phyloP scores from a whole-genome alignment of 2,888 invertebrate genomes.

The Oscheius sp. region DNA sequence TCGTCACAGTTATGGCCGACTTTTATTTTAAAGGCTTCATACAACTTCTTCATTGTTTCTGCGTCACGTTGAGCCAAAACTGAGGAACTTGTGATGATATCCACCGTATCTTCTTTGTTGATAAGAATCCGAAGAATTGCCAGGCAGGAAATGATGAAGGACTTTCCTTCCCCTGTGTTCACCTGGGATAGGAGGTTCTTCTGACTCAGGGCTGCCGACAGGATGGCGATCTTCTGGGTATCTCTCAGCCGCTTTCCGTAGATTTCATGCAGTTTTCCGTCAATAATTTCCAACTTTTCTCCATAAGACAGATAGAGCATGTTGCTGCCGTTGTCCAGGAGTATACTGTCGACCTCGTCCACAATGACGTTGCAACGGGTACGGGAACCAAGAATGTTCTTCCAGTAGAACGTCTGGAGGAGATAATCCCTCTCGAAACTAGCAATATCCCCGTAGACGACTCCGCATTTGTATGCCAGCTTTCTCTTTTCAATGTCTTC shows the following conservation, averaged over 20 bases:
- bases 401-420: slow-evolving; percentile 68
- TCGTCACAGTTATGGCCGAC: slow-evolving; percentile 65
- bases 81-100: slow-evolving; percentile 70
- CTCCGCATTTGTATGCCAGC: slow-evolving; percentile 62
- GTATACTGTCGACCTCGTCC: slow-evolving; percentile 73
- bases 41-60: slow-evolving; percentile 52
- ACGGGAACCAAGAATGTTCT: slow-evolving; percentile 65
- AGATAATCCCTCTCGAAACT: slow-evolving; percentile 70
- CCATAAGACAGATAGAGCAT: slow-evolving; percentile 71
- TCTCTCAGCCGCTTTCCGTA: no score
- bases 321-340: slow-evolving; percentile 71
- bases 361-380: slow-evolving; percentile 68
- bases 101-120: slow-evolving; percentile 40
- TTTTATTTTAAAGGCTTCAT: slow-evolving; percentile 54
- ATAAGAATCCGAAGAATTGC: background rate
- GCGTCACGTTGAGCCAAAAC: slow-evolving; percentile 69
- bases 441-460: slow-evolving; percentile 70
- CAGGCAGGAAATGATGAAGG: slow-evolving; percentile 1
- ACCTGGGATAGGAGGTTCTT: no score
- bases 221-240: no score
- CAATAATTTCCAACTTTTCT: no score
- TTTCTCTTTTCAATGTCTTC: slow-evolving; percentile 53
- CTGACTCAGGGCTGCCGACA: no score
- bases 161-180: slow-evolving; percentile 19
- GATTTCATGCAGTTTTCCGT: no score